phyloP scores from a whole-genome alignment of 1,140 invertebrate genomes.

The Ostrea edulis region DNA sequence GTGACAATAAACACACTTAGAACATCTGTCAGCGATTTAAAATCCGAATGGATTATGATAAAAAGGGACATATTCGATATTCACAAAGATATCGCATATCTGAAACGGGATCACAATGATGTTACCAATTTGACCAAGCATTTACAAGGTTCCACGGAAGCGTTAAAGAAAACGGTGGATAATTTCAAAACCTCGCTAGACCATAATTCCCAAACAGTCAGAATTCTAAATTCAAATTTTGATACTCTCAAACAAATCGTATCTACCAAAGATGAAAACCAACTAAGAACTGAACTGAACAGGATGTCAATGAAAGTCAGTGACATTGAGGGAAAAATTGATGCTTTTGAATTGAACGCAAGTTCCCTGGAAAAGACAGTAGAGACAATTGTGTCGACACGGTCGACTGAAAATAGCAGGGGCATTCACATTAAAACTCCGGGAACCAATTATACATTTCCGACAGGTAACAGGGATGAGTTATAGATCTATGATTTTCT shows the following conservation, averaged over 20 bases:
- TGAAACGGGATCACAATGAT: slow-evolving; percentile 57
- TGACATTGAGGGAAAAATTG: not conserved
- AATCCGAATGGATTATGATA: slow-evolving; percentile 77
- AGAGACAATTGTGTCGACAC: not conserved
- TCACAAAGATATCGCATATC: slow-evolving; percentile 52
- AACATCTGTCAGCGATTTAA: slow-evolving; percentile 66
- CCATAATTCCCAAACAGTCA: slow-evolving; percentile 7
- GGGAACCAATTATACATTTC: not conserved
- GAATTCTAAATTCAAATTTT: slow-evolving; percentile 36
- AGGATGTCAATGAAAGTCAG: not conserved
- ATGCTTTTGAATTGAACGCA: not conserved
- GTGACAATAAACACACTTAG: slow-evolving; percentile 49
- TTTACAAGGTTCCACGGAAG: slow-evolving; percentile 42
- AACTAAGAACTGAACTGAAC: slow-evolving; percentile 11
- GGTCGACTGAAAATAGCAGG: not conserved
- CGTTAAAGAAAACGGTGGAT: slow-evolving; percentile 21
- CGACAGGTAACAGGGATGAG: not conserved
- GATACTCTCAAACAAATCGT: slow-evolving; percentile 34
- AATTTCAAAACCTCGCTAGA: slow-evolving; percentile 21
- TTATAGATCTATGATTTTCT: not conserved
- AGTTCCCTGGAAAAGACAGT: not conserved
- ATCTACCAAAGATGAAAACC: slow-evolving; percentile 33
- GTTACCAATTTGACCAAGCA: slow-evolving; percentile 46
- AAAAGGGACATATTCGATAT: slow-evolving; percentile 76
- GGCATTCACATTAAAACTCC: not conserved